Evolutionary conservation across 2,888 invertebrate species (phyloP).

Genomic region (Charanyca ferruginea): DNA sequence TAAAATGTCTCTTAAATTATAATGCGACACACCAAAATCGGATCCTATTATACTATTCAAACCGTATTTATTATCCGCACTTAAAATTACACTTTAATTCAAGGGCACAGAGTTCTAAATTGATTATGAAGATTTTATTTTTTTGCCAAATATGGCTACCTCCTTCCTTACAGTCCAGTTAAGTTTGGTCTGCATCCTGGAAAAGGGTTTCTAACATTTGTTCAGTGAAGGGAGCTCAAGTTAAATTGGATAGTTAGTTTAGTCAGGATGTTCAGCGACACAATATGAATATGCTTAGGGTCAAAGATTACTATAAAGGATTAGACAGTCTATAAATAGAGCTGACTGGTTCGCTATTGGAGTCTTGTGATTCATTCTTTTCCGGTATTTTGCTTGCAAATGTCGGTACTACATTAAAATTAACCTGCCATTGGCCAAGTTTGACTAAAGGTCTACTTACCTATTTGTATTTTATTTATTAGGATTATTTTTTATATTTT

Average conservation of each 20-base stretch:
- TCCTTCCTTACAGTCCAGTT: constrained; percentile 50
- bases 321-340: constrained; percentile 50
- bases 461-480: not conserved
- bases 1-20: constrained; percentile 60
- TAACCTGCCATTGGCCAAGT: not conserved
- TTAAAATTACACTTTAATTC: constrained; percentile 39
- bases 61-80: constrained; percentile 26
- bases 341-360: constrained; percentile 34
- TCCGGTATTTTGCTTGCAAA: not conserved
- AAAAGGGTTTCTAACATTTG: constrained; percentile 4
- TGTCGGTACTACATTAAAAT: not conserved
- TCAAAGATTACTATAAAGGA: constrained; percentile 67
- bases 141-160: constrained; percentile 54
- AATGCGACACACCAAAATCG: constrained; percentile 63
- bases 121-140: constrained; percentile 25
- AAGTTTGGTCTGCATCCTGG: constrained; percentile 42
- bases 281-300: constrained; percentile 64
- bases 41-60: constrained; percentile 52
- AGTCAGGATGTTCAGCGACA: constrained; percentile 71
- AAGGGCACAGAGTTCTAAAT: constrained; percentile 35
- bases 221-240: constrained; percentile 26
- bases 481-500: too few relatives aligned
- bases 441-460: too few relatives aligned
- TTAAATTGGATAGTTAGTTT: constrained; percentile 27
- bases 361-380: constrained; percentile 31